Conservation (phyloP, 1,140 invertebrate species). For the Drosophila aff. region DNA sequence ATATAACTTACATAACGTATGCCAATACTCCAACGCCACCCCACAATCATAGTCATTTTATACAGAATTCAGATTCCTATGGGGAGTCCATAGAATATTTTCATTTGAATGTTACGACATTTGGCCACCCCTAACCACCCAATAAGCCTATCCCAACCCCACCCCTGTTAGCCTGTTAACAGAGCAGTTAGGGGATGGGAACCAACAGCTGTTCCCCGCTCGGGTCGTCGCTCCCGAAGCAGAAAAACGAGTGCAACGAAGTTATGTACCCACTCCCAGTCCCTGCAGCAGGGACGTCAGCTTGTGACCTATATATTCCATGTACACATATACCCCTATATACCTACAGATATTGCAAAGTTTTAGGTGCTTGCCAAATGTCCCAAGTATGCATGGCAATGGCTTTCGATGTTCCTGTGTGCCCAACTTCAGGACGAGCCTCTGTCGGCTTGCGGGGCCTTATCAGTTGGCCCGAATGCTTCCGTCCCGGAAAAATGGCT, state of each 20-base stretch:
- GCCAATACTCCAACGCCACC: background rate
- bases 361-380: constrained; percentile 17
- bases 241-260: constrained; percentile 71
- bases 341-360: constrained; percentile 19
- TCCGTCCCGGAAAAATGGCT: constrained; percentile 27
- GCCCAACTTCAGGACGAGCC: constrained; percentile 24
- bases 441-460: constrained; percentile 18
- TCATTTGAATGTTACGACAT: background rate
- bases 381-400: constrained; percentile 37
- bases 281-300: constrained; percentile 54
- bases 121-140: background rate
- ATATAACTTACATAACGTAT: background rate
- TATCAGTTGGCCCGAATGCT: constrained; percentile 57
- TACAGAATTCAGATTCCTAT: background rate
- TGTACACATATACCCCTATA: constrained; percentile 9
- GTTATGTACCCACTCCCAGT: constrained; percentile 20
- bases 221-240: constrained; percentile 60
- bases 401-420: constrained; percentile 31
- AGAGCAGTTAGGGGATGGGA: constrained; percentile 34
- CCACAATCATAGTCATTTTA: background rate
- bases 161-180: constrained; percentile 27
- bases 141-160: constrained; percentile 29
- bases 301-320: constrained; percentile 69
- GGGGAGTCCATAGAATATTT: background rate
- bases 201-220: constrained; percentile 57